Evolutionary conservation across 2,797 vertebrate species (phyloP), one percentile per base, ranked within the genome.

Genomic region (Cuniculus paca): DNA sequence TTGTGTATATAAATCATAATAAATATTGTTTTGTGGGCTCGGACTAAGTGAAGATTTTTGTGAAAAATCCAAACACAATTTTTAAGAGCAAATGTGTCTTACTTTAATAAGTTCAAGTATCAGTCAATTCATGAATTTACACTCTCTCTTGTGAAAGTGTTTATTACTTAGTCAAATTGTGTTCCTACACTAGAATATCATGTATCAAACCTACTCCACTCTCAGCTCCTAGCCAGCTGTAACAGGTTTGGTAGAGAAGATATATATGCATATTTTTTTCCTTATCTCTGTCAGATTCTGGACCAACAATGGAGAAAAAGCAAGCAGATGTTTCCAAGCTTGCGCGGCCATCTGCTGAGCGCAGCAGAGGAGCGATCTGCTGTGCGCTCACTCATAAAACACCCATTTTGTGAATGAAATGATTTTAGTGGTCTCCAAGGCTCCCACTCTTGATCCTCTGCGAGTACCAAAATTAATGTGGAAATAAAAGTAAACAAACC

Each of bases 341-440:
- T 63, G 52, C n/a, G 96, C 74, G 87, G 78, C 97, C 96, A 97
- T 97, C 96, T 97, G 97, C 89, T 72, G 61, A 42, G 94, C 84
- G 60, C 93, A 79, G 78, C 88, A 89, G 70, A 77, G 61, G 48
- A 60, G 36, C 28, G 7, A 50, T 80, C 90, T 89, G 94, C 74
- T 28, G 81, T 58, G 65, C 10, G 65, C 74, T 96, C 88, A 48
- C 81, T 97, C 96, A 74, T 94, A 95, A 97, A 97, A 96, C 50
- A 96, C 90, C 85, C 97, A 81, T 95, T 97, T 97, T 97, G 96
- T 97, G 97, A 98, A 98, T 97, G 96, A 97, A 96, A 95, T 90
- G 36, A 81, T 94, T 97, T 98, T 77, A 96, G 70, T 86, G 94
- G 96, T 96, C 97, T 97, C 97, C 22, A 39, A 97, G 88, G 97